Base-by-base conservation (phyloP, 30 jellyfish, hydroid and myxozoan species). In the Rhopilema esculentum region DNA sequence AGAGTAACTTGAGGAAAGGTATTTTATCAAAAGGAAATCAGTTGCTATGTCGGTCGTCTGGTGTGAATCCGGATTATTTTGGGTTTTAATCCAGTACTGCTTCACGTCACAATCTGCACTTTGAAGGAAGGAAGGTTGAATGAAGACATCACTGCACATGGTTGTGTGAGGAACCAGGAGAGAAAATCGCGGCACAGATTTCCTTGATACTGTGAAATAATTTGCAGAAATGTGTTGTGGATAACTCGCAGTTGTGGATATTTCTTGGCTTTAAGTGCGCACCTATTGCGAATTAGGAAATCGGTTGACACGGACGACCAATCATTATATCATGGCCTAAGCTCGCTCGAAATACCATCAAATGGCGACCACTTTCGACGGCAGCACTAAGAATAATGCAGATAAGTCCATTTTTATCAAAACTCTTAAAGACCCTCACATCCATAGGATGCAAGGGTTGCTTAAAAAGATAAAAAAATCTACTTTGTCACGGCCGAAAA, bases 291-390 rank as follows among this genome's bases (percentile, higher is more conserved):
- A 40, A 40, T 40, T 40, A 40, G 57, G 57, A 40, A 40, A 40
- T 40, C 57, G 84, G 49, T 73, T 73, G 27, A 40, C 70, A 73
- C 27, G 51, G 65, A 30, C 84, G 27, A 73, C 66, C 84, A 40
- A 33, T 25, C 50, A 30, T 32, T 68, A 18, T 16, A 31, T 67
- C 27, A 52, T 84, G 92, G 92, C 92, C 92, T 84, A 84, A 28
- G 76, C 91, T 16, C 53, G 62, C 1, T 40, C 57, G 12, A 40
- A 40, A 40, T 40, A 40, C 31, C 30, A 73, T 82, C 84, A 85
- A 85, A 85, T 85, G 94, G 94, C 94, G 77, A 88, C 88, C 27
- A 85, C 94, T 40, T 15, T 61, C 66, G 94, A 85, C 65, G 94
- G 94, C 23, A 75, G 49, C 63, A 52, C 50, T 12, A 85, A 85